Evolutionary conservation across 2,797 vertebrate species (phyloP), one percentile per base, ranked within the genome.

Genomic region (Oceanodroma leucorhoa): DNA sequence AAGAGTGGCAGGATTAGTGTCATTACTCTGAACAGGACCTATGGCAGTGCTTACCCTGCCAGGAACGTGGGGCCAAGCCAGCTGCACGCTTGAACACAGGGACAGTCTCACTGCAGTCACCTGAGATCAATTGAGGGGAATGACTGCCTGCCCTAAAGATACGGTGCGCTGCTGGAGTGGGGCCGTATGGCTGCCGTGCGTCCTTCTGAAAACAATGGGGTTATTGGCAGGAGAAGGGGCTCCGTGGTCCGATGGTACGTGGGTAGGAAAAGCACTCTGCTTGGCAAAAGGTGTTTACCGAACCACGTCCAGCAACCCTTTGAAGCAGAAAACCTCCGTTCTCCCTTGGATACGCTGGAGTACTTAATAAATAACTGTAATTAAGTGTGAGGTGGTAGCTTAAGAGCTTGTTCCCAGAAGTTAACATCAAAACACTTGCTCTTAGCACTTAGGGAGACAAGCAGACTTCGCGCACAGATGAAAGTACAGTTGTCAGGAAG

Each of bases 361-460:
- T 89, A 78, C 83, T 92, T 94, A 94, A 95, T 93, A 95, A 97
- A 89, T 84, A 90, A 82, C 93, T 80, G 89, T 93, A 96, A 96
- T 96, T 95, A 89, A 93, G 75, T 6, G 8, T 92, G 92, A 96
- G 90, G 92, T 93, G 77, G 93, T 89, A 93, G 92, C 92, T 96
- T 90, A 93, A 92, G 92, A 95, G 92, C 86, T 81, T 4, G 4
- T 93, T 97, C 96, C 90, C 94, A 93, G 92, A 90, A 94, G 75
- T 94, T 95, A 95, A 96, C 93, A 94, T 95, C 93, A 96, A 97
- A 95, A 95, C 93, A 82, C 71, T 97, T 92, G 92, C 95, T 95
- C 86, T 93, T 73, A 96, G 94, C 90, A 43, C 78, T 93, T 77
- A 55, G 64, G 48, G 75, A 96, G 83, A 93, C 86, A 92, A 92